These are phyloP conservation scores for Poicephalus meyeri DNA, from an alignment of 2,113 vertebrate species.

Conservation along the genomic window DNA sequence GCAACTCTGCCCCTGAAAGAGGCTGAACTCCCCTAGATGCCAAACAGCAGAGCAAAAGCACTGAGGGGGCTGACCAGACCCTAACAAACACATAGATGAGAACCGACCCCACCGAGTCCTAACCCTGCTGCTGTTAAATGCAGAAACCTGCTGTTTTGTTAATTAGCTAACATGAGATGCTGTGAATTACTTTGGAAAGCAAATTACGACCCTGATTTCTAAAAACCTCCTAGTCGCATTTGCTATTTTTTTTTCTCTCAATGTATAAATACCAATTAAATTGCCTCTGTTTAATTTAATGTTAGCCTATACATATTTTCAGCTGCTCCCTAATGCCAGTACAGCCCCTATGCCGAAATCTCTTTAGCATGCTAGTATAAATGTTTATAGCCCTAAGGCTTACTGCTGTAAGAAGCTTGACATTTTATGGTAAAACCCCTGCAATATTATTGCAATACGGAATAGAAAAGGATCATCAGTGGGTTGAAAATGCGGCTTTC, in stretches of 20 bases:
- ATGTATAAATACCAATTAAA: neutral
- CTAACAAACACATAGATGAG: neutral
- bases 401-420: neutral
- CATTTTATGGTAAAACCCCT: conserved; percentile 3
- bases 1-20: neutral
- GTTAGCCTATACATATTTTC: conserved; percentile 23
- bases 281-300: conserved; percentile 34
- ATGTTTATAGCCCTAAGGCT: conserved; percentile 28
- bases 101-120: neutral
- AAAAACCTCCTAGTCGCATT: conserved; percentile 9
- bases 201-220: conserved; percentile 50
- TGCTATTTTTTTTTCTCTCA: conserved; percentile 1
- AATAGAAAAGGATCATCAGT: conserved; percentile 9
- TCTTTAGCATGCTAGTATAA: conserved; percentile 10
- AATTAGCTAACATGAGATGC: conserved; percentile 67
- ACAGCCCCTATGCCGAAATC: neutral
- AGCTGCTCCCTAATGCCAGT: neutral
- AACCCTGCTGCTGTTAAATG: conserved; percentile 56
- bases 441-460: neutral
- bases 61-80: neutral
- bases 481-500: neutral
- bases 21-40: neutral
- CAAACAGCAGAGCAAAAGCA: neutral
- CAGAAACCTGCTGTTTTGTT: conserved; percentile 67
- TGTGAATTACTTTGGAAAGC: conserved; percentile 62